Evolutionary conservation across 2,888 invertebrate species (phyloP), one percentile per base, ranked within the genome.

Genomic region (Adineta ricciae): DNA sequence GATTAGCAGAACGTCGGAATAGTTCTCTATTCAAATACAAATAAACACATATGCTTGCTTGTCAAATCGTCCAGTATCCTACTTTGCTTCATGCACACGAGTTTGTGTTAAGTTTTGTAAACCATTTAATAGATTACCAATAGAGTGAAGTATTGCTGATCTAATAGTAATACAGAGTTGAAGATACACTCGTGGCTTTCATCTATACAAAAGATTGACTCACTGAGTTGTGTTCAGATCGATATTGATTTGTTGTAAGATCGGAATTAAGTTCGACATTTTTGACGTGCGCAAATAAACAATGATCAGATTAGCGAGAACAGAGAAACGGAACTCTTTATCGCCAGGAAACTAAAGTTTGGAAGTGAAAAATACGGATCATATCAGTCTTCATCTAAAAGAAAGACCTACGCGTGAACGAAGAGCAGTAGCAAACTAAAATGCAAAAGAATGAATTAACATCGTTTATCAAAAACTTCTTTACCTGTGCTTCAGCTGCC

Each of bases 311-410:
- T 78, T 78, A 78, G 78, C 78, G n/a, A 78, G n/a, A 9, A 78
- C 9, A 78, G n/a, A 41, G 24, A 78, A 78, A 41, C 78, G 78
- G n/a, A 78, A 78, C n/a, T 78, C 78, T 78, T 78, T 78, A 78
- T 78, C 78, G 41, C 78, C 78, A 41, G 78, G n/a, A 41, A 78
- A 78, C 78, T 78, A 78, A 21, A 78, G 7, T 36, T n/a, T n/a
- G n/a, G n/a, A n/a, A n/a, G n/a, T n/a, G n/a, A n/a, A n/a, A n/a
- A n/a, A 36, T 0, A 78, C 21, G 41, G 9, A 36, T 14, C 5
- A 78, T 41, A 21, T 21, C 27, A 4, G n/a, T n/a, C 9, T 0
- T 36, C 7, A 78, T 41, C 3, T 1, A 73, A 73, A 36, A 8
- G 0, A 38, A 36, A 4, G 41, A 38, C 24, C 41, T 78, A 78